Percentiles rank a stretch among this genome's conserved stretches.
Evolutionary conservation across 2,797 vertebrate species (phyloP).

Genomic region (Hydrocynus forskahlii): DNA sequence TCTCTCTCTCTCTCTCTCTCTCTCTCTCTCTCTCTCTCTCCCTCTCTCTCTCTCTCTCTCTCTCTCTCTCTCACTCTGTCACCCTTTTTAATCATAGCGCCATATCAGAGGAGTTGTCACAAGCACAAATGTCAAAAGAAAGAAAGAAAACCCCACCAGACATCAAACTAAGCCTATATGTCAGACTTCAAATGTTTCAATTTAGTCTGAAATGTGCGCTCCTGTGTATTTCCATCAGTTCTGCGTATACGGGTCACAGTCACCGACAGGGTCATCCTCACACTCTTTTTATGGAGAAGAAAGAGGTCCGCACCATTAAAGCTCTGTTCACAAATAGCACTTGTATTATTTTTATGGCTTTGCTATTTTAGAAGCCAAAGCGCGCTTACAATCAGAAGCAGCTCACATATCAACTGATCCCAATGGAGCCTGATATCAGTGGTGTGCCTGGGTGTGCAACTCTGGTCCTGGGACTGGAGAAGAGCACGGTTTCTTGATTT

Average conservation of each 20-base stretch:
- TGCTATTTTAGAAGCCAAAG: no score
- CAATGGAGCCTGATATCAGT: no score
- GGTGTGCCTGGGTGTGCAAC: no score
- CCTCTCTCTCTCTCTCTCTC: no score
- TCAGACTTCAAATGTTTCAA: conserved; percentile 14
- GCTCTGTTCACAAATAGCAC: neutral
- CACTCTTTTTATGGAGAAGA: no score
- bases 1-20: neutral
- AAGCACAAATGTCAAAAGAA: conserved; percentile 25
- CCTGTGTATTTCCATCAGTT: neutral
- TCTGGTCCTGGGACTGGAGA: no score
- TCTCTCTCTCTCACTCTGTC: neutral
- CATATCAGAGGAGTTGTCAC: conserved; percentile 22
- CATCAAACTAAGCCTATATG: neutral
- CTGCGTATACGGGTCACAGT: neutral
- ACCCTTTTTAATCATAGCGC: neutral
- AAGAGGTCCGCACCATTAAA: neutral
- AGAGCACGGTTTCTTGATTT: no score
- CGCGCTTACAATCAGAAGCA: no score
- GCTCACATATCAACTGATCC: no score
- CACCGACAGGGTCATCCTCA: neutral
- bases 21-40: neutral
- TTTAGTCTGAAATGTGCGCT: conserved; percentile 3
- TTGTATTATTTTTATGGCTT: neutral
- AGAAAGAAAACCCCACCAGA: neutral